Conservation (phyloP, 2,888 invertebrate genomes). For the Morpho achilles region DNA sequence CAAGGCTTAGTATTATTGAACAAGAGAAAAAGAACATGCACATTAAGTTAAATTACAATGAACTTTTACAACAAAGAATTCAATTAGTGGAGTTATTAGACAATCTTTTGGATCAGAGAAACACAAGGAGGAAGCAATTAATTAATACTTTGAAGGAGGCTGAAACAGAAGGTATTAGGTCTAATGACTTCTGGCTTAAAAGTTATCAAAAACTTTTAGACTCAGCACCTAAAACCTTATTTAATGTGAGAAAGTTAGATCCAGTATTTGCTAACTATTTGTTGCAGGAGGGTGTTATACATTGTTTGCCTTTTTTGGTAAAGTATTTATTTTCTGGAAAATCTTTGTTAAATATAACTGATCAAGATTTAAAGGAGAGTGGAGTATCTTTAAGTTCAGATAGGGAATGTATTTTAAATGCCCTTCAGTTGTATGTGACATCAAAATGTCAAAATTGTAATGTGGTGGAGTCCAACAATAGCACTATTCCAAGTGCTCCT, state of each 20-base stretch:
- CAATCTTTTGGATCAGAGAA: conserved; percentile 84
- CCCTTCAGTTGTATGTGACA: conserved; percentile 80
- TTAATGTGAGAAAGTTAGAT: conserved; percentile 82
- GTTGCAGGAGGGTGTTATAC: conserved; percentile 85
- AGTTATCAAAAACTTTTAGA: conserved; percentile 92
- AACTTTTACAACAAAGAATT: conserved; percentile 83
- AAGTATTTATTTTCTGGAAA: conserved; percentile 77
- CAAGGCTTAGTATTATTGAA: conserved; percentile 85
- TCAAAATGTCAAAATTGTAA: conserved; percentile 48
- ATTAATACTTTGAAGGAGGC: conserved; percentile 84
- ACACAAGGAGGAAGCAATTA: conserved; percentile 81
- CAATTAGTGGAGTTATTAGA: conserved; percentile 83
- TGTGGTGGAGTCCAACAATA: conserved; percentile 32
- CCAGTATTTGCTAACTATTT: conserved; percentile 84
- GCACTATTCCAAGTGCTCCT: conserved; percentile 46
- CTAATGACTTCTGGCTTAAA: conserved; percentile 84
- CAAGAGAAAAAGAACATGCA: conserved; percentile 84
- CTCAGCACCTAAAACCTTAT: conserved; percentile 83
- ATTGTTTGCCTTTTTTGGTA: conserved; percentile 87
- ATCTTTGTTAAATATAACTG: conserved; percentile 71
- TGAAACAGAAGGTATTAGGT: conserved; percentile 78
- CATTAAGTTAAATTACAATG: conserved; percentile 84
- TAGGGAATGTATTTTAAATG: conserved; percentile 80
- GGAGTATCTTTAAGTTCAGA: conserved; percentile 79
- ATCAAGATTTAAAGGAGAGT: conserved; percentile 77